A percentile compares a stretch with the other conserved stretches of the same genome.
Evolutionary conservation across 2,797 vertebrate species (phyloP).

Genomic region (Knipowitschia caucasica): DNA sequence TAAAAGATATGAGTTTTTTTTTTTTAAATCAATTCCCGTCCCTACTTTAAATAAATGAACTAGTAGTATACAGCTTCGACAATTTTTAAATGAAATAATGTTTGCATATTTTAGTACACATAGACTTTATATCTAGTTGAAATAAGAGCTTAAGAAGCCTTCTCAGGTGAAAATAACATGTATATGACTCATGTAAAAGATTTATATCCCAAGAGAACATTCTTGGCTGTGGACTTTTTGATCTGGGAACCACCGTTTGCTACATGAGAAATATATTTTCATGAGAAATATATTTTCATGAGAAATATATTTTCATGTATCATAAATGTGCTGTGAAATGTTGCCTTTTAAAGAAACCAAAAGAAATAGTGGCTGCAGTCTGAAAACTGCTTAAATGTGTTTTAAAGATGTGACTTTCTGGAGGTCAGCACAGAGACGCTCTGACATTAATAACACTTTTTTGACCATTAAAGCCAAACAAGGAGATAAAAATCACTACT

Average conservation of each 20-base stretch:
- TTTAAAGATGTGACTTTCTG: conserved; percentile 47
- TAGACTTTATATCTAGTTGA: no score
- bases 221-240: conserved; percentile 9
- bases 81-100: no score
- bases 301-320: conserved; percentile 22
- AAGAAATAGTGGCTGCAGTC: conserved; percentile 40
- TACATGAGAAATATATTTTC: no score
- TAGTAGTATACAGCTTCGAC: no score
- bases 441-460: conserved; percentile 15
- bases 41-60: no score
- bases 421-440: conserved; percentile 32
- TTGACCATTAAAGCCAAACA: conserved; percentile 20
- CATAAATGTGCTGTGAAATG: conserved; percentile 42
- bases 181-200: neutral
- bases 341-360: conserved; percentile 60
- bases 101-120: no score
- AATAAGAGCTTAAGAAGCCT: no score
- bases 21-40: no score
- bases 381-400: conserved; percentile 55
- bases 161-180: no score
- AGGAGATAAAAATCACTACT: conserved; percentile 17
- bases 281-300: no score
- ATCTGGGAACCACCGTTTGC: conserved; percentile 35
- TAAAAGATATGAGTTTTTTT: no score
- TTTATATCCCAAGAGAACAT: conserved; percentile 1